Evolutionary conservation across 2,888 invertebrate genomes (phyloP).

Genomic region (Sphaeridia pumilis): DNA sequence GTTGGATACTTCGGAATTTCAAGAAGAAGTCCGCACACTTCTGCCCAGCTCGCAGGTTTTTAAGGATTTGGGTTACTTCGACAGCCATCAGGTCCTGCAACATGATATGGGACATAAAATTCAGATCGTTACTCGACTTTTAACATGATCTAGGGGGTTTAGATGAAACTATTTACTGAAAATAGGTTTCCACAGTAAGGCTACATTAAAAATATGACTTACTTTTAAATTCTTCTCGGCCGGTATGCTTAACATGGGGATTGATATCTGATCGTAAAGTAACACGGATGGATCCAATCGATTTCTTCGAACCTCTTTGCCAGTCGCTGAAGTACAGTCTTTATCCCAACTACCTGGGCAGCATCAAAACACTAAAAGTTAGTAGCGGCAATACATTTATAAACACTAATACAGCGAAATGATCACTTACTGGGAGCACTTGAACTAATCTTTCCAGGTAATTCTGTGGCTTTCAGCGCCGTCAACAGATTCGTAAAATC

Average conservation of each 20-base stretch:
- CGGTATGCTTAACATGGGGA: conserved; percentile 34
- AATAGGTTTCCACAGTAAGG: too few species aligned
- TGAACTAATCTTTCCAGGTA: conserved; percentile 31
- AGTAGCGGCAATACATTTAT: not conserved
- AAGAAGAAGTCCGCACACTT: conserved; percentile 30
- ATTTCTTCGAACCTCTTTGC: conserved; percentile 31
- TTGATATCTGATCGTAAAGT: conserved; percentile 32
- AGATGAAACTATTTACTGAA: too few species aligned
- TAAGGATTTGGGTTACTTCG: conserved; percentile 31
- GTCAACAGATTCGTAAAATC: conserved; percentile 31
- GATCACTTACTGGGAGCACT: conserved; percentile 27
- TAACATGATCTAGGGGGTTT: too few species aligned
- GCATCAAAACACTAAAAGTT: not conserved
- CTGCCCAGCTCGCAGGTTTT: conserved; percentile 29
- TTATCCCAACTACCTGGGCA: conserved; percentile 34
- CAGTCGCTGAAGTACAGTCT: conserved; percentile 27
- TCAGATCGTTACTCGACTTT: too few species aligned
- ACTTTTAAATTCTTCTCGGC: conserved; percentile 28
- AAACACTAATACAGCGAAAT: not conserved
- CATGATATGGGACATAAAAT: not conserved
- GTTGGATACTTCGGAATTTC: conserved; percentile 24
- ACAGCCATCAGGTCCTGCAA: conserved; percentile 24
- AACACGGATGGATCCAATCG: conserved; percentile 34
- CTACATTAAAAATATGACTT: conserved; percentile 4
- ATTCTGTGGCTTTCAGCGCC: conserved; percentile 29